Evolutionary conservation across 2,797 vertebrate genomes (phyloP), one percentile per base, ranked within the genome.

Genomic region (Sebastes vulpes): DNA sequence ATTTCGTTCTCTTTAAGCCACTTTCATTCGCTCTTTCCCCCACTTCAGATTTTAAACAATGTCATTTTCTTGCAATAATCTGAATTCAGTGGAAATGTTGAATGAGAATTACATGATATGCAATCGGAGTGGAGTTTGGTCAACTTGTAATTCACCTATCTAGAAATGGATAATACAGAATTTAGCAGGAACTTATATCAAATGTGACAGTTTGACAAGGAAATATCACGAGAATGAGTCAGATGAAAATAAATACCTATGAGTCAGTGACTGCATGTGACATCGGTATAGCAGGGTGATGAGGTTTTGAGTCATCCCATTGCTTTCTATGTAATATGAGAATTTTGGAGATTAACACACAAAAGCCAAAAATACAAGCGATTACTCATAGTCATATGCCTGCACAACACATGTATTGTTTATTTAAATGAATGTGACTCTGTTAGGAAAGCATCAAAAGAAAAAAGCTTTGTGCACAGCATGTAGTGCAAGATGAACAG

Each of bases 261-360:
- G 74, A 82, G 64, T 75, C 68, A 78, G 65, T 56, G 29, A 79
- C 1, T 53, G 54, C 38, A 25, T 64, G 75, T 65, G 54, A 71
- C 35, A 67, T 74, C 53, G 66, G 60, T 67, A 59, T 18, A 65
- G 50, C 20, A 48, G 64, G 14, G 9, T 32, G 42, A 58, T 29
- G 21, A 35, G 16, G 65, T 23, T 82, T 31, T 83, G 73, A 86
- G 72, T 87, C 77, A 86, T 59, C 48, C 38, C 6, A 46, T 23
- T 58, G 46, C 46, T 79, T 69, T 76, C 61, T 56, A 29, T 79
- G 81, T 76, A 72, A 81, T 42, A 66, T 65, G 26, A 86, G 38
- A 75, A 26, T 12, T 69, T 60, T 21, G 20, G 23, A 60, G 77
- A 71, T 72, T 23, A 61, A 70, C 6, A 56, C 16, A 75, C 42